Percentiles rank a stretch among this genome's conserved stretches.
These are phyloP conservation scores for Ceratina calcarata DNA, from an alignment of 1,140 invertebrate species.

Conservation along the genomic window DNA sequence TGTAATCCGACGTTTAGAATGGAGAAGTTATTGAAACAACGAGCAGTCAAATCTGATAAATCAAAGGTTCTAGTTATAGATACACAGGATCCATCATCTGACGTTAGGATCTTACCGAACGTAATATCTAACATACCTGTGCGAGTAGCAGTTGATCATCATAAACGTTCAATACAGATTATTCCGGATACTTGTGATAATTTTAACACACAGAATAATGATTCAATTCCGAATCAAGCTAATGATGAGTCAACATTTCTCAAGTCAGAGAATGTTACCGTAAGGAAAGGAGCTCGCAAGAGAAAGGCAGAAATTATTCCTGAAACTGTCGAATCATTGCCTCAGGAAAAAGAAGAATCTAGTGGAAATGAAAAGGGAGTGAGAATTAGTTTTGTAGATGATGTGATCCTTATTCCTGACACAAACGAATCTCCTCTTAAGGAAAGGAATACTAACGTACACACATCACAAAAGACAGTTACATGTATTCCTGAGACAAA, in stretches of 20 bases:
- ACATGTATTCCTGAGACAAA: no score
- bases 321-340: no score
- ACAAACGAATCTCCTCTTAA: no score
- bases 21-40: not conserved
- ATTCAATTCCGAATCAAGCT: not conserved
- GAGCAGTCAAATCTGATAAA: not conserved
- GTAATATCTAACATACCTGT: not conserved
- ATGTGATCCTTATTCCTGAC: no score
- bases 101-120: not conserved
- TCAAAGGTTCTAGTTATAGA: slow-evolving; percentile 6
- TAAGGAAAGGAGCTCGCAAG: not conserved
- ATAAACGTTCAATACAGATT: not conserved
- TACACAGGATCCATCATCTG: slow-evolving; percentile 2
- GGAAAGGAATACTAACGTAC: no score
- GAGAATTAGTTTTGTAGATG: no score
- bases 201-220: not conserved
- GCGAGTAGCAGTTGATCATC: not conserved
- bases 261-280: not conserved
- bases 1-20: slow-evolving; percentile 84
- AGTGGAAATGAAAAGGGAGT: no score
- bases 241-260: not conserved
- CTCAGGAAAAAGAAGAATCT: no score
- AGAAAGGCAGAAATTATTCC: not conserved
- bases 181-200: slow-evolving; percentile 23
- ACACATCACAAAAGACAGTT: no score